A percentile compares a stretch with the other conserved stretches of the same genome.
Evolutionary conservation across 2,888 invertebrate genomes (phyloP).

Genomic region (Pogonocherus hispidulus): DNA sequence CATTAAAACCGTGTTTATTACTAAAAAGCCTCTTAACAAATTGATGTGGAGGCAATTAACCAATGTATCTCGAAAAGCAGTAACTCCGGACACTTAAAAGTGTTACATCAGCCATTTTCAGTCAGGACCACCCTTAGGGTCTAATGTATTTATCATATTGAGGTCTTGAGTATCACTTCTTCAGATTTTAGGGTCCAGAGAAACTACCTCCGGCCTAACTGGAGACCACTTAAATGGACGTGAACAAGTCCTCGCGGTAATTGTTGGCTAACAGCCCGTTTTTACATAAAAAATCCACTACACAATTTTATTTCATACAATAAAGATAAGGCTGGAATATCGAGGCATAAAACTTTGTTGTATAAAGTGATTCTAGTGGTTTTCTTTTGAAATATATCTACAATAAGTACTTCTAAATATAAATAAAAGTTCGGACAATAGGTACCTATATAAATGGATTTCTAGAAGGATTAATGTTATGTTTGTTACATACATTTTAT

Average conservation of each 20-base stretch:
- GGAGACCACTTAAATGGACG: slow-evolving; percentile 16
- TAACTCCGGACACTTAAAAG: slow-evolving; percentile 27
- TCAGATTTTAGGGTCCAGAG: slow-evolving; percentile 26
- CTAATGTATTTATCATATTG: slow-evolving; percentile 32
- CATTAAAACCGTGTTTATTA: slow-evolving; percentile 30
- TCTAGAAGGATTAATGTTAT: background rate
- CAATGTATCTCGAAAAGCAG: slow-evolving; percentile 23
- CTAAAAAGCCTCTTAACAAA: slow-evolving; percentile 30
- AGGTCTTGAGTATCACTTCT: slow-evolving; percentile 40
- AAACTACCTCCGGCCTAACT: background rate
- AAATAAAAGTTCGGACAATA: background rate
- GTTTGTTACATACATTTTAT: background rate
- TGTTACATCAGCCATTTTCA: slow-evolving; percentile 21
- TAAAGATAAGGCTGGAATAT: slow-evolving; percentile 13
- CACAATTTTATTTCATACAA: slow-evolving; percentile 14
- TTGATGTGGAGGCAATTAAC: slow-evolving; percentile 28
- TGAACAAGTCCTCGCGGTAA: background rate
- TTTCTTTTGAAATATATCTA: background rate
- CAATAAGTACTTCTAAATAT: background rate
- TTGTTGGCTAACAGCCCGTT: background rate
- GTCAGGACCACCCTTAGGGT: slow-evolving; percentile 20
- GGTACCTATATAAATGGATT: background rate
- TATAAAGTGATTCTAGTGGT: background rate
- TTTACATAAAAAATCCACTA: slow-evolving; percentile 13
- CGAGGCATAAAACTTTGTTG: slow-evolving; percentile 4